Percentiles rank a stretch among this genome's conserved stretches.
Conservation (phyloP, 2,888 invertebrate species). For the Megamerina dolium region DNA sequence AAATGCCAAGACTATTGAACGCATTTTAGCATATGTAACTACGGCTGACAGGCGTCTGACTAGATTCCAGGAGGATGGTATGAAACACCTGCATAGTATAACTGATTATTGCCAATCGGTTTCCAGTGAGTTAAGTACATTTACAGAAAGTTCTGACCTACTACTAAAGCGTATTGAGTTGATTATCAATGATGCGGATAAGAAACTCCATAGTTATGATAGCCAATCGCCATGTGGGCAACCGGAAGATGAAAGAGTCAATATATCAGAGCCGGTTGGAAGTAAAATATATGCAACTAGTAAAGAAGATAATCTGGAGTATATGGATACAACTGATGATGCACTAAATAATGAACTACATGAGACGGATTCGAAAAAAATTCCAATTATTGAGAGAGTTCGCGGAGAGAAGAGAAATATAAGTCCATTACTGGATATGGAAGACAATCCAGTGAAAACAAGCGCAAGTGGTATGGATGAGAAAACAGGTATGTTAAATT, state of each 20-base stretch:
- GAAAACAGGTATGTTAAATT: no score
- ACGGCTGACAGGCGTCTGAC: constrained; percentile 38
- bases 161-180: constrained; percentile 40
- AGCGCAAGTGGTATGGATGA: no score
- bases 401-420: constrained; percentile 1
- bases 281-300: not conserved
- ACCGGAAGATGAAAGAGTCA: not conserved
- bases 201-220: constrained; percentile 21
- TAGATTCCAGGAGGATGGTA: constrained; percentile 27
- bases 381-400: no score
- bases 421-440: not conserved
- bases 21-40: constrained; percentile 33
- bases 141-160: constrained; percentile 40
- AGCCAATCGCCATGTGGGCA: constrained; percentile 7
- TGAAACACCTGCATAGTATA: constrained; percentile 18
- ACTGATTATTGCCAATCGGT: constrained; percentile 34
- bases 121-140: constrained; percentile 36
- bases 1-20: constrained; percentile 33
- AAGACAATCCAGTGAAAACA: no score
- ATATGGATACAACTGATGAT: constrained; percentile 10
- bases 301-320: constrained; percentile 1
- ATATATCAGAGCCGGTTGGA: not conserved
- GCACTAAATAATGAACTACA: no score
- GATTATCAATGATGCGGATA: constrained; percentile 29
- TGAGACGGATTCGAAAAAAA: no score